Evolutionary conservation across 2,888 invertebrate genomes (phyloP), one percentile per base, ranked within the genome.

Genomic region (Luperina nickerlii): DNA sequence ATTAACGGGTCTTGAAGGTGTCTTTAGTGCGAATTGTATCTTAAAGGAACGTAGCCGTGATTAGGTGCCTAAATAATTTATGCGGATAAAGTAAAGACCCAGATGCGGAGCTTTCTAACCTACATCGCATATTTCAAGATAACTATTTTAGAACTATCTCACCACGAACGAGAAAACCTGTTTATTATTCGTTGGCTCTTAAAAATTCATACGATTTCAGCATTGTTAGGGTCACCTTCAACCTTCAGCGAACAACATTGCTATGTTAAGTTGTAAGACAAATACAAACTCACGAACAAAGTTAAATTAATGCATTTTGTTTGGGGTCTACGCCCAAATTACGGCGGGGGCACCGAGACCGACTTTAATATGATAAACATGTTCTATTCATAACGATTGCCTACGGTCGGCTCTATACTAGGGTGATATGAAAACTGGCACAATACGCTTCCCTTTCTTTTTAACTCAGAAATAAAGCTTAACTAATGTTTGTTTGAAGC

Each of bases 281-380:
- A 88, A 90, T 76, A 90, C 74, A 79, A 85, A 88, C 81, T 74
- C 72, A 54, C 54, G 60, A 74, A 77, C 82, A 74, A 89, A 83
- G 87, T 89, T 85, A 82, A 80, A 85, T 87, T 85, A 84, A 86
- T 87, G 79, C 89, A 89, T 83, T 87, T 87, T 80, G 85, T 85
- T 85, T 79, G 62, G 71, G 78, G 80, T 76, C 63, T 68, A 69
- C 65, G 70, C 74, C 69, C 79, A 83, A 88, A 87, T 87, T 83
- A 85, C 81, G 76, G 70, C 62, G 63, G 83, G 70, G 70, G 70
- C 74, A 78, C 76, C 9, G 83, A 81, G 67, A 79, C 85, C 72
- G 77, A 71, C 76, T 87, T 81, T 81, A 75, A 86, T 79, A 84
- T 81, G 74, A 87, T 78, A 76, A 78, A 81, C 87, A 88, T 87